These are phyloP conservation scores for Apis dorsata DNA, from an alignment of 1,140 invertebrate species.

Conservation along the genomic window DNA sequence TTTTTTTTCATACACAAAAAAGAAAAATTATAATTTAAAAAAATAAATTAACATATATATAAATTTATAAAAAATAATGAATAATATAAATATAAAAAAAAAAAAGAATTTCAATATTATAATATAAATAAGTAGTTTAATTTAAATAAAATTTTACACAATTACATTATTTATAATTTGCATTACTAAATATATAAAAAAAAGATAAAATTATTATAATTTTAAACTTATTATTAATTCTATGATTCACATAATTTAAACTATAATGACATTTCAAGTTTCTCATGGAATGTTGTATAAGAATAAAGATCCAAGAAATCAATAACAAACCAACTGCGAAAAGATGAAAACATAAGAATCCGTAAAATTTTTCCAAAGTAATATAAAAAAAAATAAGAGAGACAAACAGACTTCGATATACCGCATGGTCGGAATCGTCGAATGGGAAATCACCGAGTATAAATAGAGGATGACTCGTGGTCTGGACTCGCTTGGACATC, in stretches of 20 bases:
- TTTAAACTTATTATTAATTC: background rate
- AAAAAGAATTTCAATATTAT: no score
- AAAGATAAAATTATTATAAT: background rate
- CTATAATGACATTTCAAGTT: background rate
- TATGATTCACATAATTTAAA: background rate
- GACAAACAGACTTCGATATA: conserved; percentile 24
- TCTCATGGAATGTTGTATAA: background rate
- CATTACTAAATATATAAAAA: no score
- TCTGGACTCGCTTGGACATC: conserved; percentile 59
- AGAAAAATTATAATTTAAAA: background rate
- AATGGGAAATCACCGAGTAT: conserved; percentile 69
- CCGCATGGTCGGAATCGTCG: conserved; percentile 51
- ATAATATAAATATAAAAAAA: no score
- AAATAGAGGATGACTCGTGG: conserved; percentile 73
- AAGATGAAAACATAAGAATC: background rate
- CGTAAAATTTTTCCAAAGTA: conserved; percentile 44
- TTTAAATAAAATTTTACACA: no score
- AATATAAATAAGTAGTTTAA: no score
- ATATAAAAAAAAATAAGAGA: conserved; percentile 41
- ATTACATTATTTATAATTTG: no score
- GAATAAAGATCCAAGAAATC: background rate
- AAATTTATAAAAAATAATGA: no score
- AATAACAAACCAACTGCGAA: background rate
- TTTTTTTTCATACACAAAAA: background rate
- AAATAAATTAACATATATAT: background rate